Percentiles rank a stretch among this genome's conserved stretches.
These are phyloP conservation scores for Toxotes jaculatrix DNA, from an alignment of 2,113 vertebrate genomes.

Conservation along the genomic window DNA sequence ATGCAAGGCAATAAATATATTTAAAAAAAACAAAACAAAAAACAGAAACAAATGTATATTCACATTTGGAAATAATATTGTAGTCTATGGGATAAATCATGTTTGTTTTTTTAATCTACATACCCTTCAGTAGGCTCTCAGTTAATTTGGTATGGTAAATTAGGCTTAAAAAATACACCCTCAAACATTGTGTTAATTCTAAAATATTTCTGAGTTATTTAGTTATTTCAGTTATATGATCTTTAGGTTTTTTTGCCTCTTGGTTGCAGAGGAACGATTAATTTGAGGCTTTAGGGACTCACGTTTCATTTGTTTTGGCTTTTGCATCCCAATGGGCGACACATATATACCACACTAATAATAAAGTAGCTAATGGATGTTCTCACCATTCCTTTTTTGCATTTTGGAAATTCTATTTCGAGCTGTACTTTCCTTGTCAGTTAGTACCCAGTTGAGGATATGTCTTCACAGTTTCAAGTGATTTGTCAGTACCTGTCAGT, in stretches of 20 bases:
- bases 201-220: neutral
- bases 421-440: neutral
- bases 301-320: too few relatives aligned
- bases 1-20: neutral
- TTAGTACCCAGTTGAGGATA: neutral
- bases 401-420: neutral
- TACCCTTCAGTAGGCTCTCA: neutral
- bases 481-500: conserved; percentile 23
- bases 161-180: neutral
- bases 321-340: neutral
- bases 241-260: too few relatives aligned
- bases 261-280: neutral
- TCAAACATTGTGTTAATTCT: neutral
- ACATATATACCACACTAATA: neutral
- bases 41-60: neutral
- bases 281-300: neutral
- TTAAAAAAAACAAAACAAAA: neutral
- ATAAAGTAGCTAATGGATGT: neutral
- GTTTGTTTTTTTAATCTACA: neutral
- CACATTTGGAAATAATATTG: neutral
- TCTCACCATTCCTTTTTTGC: neutral
- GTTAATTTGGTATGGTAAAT: neutral
- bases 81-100: neutral
- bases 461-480: neutral
- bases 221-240: too few relatives aligned